A percentile compares a stretch with the other conserved stretches of the same genome.
These are phyloP conservation scores for Hydropsyche betteni DNA, from an alignment of 2,888 invertebrate species.

Conservation along the genomic window DNA sequence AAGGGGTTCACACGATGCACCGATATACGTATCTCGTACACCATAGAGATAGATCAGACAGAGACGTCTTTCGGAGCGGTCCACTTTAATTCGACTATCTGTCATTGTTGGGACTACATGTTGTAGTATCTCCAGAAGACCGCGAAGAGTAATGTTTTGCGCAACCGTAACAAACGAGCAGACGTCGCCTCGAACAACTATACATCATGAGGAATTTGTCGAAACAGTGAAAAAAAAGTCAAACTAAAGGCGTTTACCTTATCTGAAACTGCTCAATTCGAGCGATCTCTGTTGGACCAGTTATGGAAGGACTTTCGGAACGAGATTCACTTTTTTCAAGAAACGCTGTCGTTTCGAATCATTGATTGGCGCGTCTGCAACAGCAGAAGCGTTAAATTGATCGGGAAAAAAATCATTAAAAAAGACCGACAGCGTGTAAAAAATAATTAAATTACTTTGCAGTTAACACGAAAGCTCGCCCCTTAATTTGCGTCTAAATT, in stretches of 20 bases:
- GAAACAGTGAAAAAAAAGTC: slow-evolving; percentile 14
- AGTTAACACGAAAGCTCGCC: no score
- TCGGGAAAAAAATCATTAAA: background rate
- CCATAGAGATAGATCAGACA: no score
- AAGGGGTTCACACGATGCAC: slow-evolving; percentile 34
- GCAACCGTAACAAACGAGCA: no score
- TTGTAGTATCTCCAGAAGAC: slow-evolving; percentile 4
- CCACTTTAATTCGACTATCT: slow-evolving; percentile 33
- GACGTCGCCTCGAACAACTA: no score
- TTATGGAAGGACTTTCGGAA: slow-evolving; percentile 16
- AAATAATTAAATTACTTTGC: no score
- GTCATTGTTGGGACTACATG: background rate
- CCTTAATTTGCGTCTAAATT: no score
- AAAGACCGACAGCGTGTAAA: background rate
- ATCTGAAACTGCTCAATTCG: no score
- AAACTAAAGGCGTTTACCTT: background rate
- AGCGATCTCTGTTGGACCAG: slow-evolving; percentile 3
- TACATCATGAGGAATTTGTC: no score
- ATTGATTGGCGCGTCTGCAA: background rate
- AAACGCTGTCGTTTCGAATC: background rate
- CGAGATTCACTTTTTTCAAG: background rate
- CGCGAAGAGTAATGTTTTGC: background rate
- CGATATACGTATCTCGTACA: background rate
- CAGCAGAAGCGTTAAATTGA: background rate
- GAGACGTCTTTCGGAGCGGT: background rate